A percentile compares a stretch with the other conserved stretches of the same genome.
phyloP scores from a whole-genome alignment of 1,140 invertebrate species.

The Diplogasteroides magnus region DNA sequence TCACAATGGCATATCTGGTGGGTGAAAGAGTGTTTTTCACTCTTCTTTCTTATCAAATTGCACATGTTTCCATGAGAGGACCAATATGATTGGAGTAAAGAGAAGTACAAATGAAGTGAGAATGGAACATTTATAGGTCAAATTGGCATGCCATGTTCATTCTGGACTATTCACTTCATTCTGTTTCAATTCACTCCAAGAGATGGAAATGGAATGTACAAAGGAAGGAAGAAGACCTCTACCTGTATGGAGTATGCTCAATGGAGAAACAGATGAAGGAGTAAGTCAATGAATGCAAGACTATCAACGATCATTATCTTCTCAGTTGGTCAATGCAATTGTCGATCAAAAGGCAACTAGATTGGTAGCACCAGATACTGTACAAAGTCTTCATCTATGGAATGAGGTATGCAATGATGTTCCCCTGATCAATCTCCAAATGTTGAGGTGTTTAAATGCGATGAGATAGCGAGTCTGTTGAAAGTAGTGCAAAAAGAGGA shows the following conservation, averaged over 20 bases:
- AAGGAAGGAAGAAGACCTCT: not conserved
- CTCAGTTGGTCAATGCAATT: not conserved
- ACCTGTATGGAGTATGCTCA: not conserved
- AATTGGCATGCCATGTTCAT: slow-evolving; percentile 86
- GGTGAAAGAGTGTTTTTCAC: too few species aligned
- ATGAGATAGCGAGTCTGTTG: not conserved
- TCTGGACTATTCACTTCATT: slow-evolving; percentile 95
- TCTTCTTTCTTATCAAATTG: slow-evolving; percentile 12
- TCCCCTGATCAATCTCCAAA: too few species aligned
- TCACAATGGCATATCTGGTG: slow-evolving; percentile 84
- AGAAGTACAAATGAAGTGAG: not conserved
- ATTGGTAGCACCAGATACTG: not conserved
- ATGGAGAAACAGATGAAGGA: not conserved
- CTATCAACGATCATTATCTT: too few species aligned
- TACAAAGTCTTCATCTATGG: not conserved
- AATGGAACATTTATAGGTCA: slow-evolving; percentile 74
- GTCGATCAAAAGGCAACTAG: not conserved
- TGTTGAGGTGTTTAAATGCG: not conserved
- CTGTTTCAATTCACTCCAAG: slow-evolving; percentile 70
- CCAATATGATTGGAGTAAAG: not conserved
- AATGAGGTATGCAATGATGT: too few species aligned
- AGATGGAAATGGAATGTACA: not conserved
- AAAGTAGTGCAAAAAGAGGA: not conserved
- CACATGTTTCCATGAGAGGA: not conserved
- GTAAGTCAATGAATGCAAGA: not conserved